Percentiles rank a stretch among this genome's conserved stretches.
Conservation (phyloP, 2,888 invertebrate genomes). For the Cepaea hortensis region DNA sequence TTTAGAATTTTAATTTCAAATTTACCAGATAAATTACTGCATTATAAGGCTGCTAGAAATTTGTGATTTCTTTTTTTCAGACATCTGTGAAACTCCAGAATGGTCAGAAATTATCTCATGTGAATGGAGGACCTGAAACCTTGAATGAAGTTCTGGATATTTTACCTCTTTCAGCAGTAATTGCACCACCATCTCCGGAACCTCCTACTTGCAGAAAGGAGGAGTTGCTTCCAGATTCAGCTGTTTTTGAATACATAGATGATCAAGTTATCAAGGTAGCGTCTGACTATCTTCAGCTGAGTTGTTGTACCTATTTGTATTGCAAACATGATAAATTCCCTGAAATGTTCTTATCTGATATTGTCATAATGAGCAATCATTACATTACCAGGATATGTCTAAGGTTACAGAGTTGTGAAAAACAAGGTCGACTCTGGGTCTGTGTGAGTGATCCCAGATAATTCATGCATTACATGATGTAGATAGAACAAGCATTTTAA, state of each 20-base stretch:
- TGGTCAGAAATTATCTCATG: not conserved
- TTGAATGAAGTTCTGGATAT: slow-evolving; percentile 67
- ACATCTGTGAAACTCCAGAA: not conserved
- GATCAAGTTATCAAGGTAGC: slow-evolving; percentile 70
- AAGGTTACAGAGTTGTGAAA: no score
- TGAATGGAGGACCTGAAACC: slow-evolving; percentile 61
- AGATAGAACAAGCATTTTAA: no score
- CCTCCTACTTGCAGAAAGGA: slow-evolving; percentile 72
- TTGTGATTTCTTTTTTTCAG: not conserved
- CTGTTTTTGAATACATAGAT: slow-evolving; percentile 73
- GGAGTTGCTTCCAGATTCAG: slow-evolving; percentile 71
- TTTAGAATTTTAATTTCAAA: no score
- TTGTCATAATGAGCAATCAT: no score
- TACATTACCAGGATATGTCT: no score
- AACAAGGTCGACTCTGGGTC: no score
- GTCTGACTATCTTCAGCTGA: not conserved
- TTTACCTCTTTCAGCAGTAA: slow-evolving; percentile 61
- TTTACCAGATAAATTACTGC: no score
- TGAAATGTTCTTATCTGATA: no score
- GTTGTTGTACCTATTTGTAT: not conserved
- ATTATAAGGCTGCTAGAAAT: no score
- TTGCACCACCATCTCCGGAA: slow-evolving; percentile 62
- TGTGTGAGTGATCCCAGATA: no score
- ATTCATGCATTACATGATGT: no score
- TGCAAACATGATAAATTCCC: no score